These are phyloP conservation scores for Cephus nigrinus DNA, from an alignment of 2,888 invertebrate genomes.

Conservation along the genomic window DNA sequence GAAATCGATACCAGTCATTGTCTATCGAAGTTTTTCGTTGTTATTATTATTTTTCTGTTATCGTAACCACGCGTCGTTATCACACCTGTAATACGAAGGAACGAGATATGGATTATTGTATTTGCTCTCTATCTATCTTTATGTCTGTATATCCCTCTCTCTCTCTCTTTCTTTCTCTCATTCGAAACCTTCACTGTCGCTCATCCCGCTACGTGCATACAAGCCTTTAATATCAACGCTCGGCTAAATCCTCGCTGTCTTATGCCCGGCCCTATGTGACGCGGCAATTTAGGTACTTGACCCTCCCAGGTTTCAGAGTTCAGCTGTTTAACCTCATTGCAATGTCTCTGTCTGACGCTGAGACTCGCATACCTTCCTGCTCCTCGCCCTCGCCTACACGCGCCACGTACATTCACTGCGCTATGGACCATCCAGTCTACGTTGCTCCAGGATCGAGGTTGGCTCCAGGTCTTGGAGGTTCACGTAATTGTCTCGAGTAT, in stretches of 20 bases:
- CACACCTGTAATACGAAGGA: background rate
- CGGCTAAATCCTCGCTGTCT: constrained; percentile 42
- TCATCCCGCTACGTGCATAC: constrained; percentile 13
- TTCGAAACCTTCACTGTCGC: constrained; percentile 19
- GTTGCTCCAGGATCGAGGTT: constrained; percentile 13
- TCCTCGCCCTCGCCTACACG: constrained; percentile 10
- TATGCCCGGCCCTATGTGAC: constrained; percentile 44
- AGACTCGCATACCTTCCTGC: constrained; percentile 5
- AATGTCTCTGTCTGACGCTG: constrained; percentile 56
- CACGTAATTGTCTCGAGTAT: too few species aligned
- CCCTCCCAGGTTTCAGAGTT: constrained; percentile 52
- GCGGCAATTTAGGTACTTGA: constrained; percentile 64
- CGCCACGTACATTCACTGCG: background rate
- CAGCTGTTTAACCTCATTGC: constrained; percentile 61
- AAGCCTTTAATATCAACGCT: constrained; percentile 46
- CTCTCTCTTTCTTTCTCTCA: constrained; percentile 22
- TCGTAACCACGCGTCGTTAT: background rate
- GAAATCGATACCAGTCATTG: background rate
- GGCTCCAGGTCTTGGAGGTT: too few species aligned
- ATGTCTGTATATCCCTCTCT: constrained; percentile 4
- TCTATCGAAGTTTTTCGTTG: background rate
- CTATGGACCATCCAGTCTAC: constrained; percentile 1
- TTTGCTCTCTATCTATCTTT: too few species aligned
- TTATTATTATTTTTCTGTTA: background rate
- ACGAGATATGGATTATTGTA: background rate